phyloP scores from a whole-genome alignment of 35 echinoderm and acorn worm genomes.

The Chiridota heheva region DNA sequence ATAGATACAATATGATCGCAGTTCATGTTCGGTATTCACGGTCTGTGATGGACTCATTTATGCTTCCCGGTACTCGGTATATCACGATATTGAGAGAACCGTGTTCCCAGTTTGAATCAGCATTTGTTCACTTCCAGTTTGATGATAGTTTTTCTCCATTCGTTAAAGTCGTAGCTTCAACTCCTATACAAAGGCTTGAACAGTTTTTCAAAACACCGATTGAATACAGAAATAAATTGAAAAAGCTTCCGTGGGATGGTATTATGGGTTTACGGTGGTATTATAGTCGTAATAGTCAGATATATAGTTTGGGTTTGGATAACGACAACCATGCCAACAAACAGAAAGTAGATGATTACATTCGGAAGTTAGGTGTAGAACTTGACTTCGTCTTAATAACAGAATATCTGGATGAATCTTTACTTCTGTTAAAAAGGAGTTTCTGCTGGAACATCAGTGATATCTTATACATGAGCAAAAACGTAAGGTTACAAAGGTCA shows the following conservation, averaged over 20 bases:
- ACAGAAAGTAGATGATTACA: slow-evolving; percentile 17
- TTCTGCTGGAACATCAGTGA: slow-evolving; percentile 53
- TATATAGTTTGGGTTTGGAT: slow-evolving; percentile 33
- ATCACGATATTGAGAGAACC: slow-evolving; percentile 88
- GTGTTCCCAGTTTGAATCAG: slow-evolving; percentile 84
- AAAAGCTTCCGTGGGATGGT: neutral
- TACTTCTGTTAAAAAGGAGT: slow-evolving; percentile 39
- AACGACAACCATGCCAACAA: slow-evolving; percentile 6
- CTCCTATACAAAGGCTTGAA: neutral
- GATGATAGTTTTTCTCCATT: slow-evolving; percentile 20
- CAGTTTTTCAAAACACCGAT: slow-evolving; percentile 29
- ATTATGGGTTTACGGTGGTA: neutral
- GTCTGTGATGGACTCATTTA: slow-evolving; percentile 51
- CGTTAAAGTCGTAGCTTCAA: slow-evolving; percentile 1
- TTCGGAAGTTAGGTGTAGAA: slow-evolving; percentile 25
- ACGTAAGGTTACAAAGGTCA: neutral
- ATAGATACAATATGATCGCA: slow-evolving; percentile 68
- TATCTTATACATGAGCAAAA: slow-evolving; percentile 60
- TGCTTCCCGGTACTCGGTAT: slow-evolving; percentile 68
- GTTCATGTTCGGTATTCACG: slow-evolving; percentile 65
- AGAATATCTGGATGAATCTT: slow-evolving; percentile 62
- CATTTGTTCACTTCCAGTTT: slow-evolving; percentile 65
- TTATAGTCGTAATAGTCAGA: slow-evolving; percentile 39
- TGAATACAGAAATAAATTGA: neutral
- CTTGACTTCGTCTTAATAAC: slow-evolving; percentile 49